phyloP scores from a whole-genome alignment of 2,797 vertebrate genomes.

The Amblyraja radiata region DNA sequence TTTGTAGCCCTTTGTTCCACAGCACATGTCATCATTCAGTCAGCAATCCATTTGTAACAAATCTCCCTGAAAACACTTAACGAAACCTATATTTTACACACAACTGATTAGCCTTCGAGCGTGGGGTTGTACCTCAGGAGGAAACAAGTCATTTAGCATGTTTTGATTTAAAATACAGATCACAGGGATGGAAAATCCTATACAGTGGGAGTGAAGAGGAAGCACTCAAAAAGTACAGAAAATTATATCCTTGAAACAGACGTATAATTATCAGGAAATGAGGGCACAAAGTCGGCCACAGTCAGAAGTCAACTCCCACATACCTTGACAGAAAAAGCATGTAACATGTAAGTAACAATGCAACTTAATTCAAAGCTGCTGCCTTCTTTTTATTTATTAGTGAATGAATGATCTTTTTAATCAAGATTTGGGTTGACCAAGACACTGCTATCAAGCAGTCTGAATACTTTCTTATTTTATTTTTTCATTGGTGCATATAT shows the following conservation, averaged over 20 bases:
- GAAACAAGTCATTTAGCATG: background rate
- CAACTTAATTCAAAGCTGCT: constrained; percentile 10
- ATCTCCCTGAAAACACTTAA: constrained; percentile 32
- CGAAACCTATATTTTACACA: constrained; percentile 1
- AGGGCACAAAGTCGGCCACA: background rate
- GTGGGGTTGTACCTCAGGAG: constrained; percentile 7
- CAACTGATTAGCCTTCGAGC: constrained; percentile 24
- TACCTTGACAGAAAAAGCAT: background rate
- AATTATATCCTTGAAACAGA: constrained; percentile 19
- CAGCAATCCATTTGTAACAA: constrained; percentile 22
- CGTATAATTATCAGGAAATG: constrained; percentile 21
- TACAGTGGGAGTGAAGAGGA: constrained; percentile 28
- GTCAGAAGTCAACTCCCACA: background rate
- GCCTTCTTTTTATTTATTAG: background rate
- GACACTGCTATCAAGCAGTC: background rate
- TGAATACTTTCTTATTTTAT: background rate
- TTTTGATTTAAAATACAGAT: constrained; percentile 3
- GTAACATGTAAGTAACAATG: background rate
- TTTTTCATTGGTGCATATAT: background rate
- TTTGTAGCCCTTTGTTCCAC: background rate
- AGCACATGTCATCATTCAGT: constrained; percentile 27
- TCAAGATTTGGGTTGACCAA: background rate
- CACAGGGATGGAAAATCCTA: background rate
- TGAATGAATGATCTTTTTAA: background rate
- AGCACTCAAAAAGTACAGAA: constrained; percentile 16